Percentiles rank a stretch among this genome's conserved stretches.
phyloP scores from a whole-genome alignment of 2,797 vertebrate genomes.

The Morelia viridis region DNA sequence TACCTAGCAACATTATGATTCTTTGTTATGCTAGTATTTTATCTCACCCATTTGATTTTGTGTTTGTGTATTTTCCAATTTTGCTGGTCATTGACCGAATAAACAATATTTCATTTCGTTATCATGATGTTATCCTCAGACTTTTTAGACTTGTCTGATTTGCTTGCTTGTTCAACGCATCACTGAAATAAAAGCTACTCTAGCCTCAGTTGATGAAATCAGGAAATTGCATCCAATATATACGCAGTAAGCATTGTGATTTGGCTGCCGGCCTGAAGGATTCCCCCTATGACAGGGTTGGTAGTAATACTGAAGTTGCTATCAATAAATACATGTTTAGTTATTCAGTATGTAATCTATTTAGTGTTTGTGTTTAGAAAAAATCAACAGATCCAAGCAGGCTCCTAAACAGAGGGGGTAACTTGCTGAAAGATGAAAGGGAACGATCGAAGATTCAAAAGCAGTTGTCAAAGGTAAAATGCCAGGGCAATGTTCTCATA shows the following conservation, averaged over 20 bases:
- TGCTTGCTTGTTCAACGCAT: not conserved
- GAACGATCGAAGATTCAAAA: slow-evolving; percentile 71
- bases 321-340: not conserved
- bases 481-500: not conserved
- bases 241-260: not conserved
- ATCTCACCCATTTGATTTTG: not conserved
- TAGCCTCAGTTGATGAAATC: not conserved
- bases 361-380: slow-evolving; percentile 53
- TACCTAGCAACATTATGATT: not conserved
- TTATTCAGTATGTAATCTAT: not conserved
- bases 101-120: not conserved
- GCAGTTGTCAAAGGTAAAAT: slow-evolving; percentile 69
- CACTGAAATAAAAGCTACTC: not conserved
- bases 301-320: not conserved
- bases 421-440: slow-evolving; percentile 71
- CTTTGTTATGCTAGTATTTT: not conserved
- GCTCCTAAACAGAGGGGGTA: slow-evolving; percentile 73
- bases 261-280: not conserved
- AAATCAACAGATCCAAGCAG: slow-evolving; percentile 72
- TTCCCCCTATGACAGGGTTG: not conserved
- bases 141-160: not conserved
- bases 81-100: not conserved
- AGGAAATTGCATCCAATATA: not conserved
- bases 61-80: not conserved
- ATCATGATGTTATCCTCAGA: not conserved